Evolutionary conservation across 2,113 vertebrate species (phyloP).

Genomic region (Mormoops blainvillei): DNA sequence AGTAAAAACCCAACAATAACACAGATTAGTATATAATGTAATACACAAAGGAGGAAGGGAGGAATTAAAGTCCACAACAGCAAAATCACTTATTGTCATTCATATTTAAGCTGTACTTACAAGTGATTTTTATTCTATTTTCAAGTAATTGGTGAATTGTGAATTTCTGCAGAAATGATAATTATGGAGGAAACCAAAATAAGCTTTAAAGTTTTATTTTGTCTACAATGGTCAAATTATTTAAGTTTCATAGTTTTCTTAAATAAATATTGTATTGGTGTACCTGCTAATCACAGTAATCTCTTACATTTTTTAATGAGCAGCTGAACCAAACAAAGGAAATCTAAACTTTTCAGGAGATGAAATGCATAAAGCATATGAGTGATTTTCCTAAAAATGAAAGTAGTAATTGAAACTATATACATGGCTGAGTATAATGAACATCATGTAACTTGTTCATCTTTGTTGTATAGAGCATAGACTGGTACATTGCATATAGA

Average conservation of each 20-base stretch:
- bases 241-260: neutral
- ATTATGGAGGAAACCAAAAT: neutral
- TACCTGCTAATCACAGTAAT: neutral
- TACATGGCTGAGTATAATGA: neutral
- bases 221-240: neutral
- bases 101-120: neutral
- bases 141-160: neutral
- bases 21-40: neutral
- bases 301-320: neutral
- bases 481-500: neutral
- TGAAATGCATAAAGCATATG: neutral
- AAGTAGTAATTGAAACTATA: neutral
- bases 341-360: neutral
- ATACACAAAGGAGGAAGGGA: neutral
- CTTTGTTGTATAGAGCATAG: neutral
- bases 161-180: neutral
- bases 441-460: neutral
- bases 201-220: neutral
- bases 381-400: neutral
- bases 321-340: neutral
- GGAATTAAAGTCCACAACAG: neutral
- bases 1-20: neutral
- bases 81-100: neutral
- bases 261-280: neutral
- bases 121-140: neutral